A percentile compares a stretch with the other conserved stretches of the same genome.
phyloP scores from a whole-genome alignment of 2,888 invertebrate genomes.

The Cybosia mesomella region DNA sequence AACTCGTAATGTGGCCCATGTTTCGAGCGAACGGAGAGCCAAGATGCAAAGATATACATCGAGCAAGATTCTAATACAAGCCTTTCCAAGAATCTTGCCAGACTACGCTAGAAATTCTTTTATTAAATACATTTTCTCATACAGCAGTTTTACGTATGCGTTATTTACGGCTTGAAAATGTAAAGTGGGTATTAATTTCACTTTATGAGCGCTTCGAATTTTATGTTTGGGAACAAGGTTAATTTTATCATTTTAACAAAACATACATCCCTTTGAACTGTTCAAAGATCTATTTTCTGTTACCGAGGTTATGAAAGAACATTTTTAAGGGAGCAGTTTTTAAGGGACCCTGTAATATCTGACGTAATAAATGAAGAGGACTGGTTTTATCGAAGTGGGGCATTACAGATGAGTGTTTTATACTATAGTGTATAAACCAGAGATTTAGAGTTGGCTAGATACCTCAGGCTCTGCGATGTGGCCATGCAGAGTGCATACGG shows the following conservation, averaged over 20 bases:
- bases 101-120: constrained; percentile 55
- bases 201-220: constrained; percentile 25
- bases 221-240: constrained; percentile 21
- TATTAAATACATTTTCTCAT: constrained; percentile 55
- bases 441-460: no score
- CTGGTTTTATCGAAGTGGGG: constrained; percentile 6
- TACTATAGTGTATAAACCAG: neutral
- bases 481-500: no score
- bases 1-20: constrained; percentile 50
- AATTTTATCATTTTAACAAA: neutral
- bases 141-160: constrained; percentile 30
- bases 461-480: no score
- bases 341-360: neutral
- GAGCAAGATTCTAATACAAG: constrained; percentile 59
- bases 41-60: constrained; percentile 57
- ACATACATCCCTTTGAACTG: constrained; percentile 2
- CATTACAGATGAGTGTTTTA: constrained; percentile 12
- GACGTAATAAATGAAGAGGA: constrained; percentile 18
- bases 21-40: constrained; percentile 18
- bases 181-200: constrained; percentile 39
- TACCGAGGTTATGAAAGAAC: neutral
- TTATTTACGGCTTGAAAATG: constrained; percentile 38
- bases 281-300: constrained; percentile 11
- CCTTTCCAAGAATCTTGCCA: constrained; percentile 66
- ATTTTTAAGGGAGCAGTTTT: neutral